Conservation (phyloP, 2,797 vertebrate genomes). For the Paratrypauchen microcephalus region DNA sequence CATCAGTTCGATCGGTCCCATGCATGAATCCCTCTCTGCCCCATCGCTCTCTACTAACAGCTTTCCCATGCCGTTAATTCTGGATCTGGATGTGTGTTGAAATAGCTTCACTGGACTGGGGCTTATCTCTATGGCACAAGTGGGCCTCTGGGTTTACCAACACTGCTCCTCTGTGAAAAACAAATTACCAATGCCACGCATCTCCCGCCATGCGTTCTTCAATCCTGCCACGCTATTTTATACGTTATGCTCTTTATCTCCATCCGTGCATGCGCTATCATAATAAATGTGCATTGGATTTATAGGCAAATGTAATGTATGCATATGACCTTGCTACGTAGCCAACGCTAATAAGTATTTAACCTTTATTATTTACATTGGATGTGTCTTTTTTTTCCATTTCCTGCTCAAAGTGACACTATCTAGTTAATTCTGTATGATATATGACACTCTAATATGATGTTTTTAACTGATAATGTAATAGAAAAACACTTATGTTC, state of each 20-base stretch:
- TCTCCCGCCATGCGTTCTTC: constrained; percentile 43
- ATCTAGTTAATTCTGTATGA: background rate
- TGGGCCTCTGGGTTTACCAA: constrained; percentile 59
- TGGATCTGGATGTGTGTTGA: constrained; percentile 42
- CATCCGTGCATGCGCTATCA: constrained; percentile 40
- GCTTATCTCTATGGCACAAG: constrained; percentile 62
- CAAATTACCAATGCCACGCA: constrained; percentile 54
- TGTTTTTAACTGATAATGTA: background rate
- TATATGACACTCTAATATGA: background rate
- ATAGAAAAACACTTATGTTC: no score
- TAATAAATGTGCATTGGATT: constrained; percentile 39
- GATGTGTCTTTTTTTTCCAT: no score
- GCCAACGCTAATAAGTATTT: background rate
- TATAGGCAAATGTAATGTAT: constrained; percentile 8
- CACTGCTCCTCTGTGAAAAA: constrained; percentile 63
- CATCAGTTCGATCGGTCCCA: constrained; percentile 40
- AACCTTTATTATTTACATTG: background rate
- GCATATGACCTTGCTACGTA: constrained; percentile 28
- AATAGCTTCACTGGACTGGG: constrained; percentile 42
- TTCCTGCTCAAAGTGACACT: no score
- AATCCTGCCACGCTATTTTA: constrained; percentile 42
- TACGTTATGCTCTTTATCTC: constrained; percentile 30
- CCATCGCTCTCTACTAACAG: constrained; percentile 69
- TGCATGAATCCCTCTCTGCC: constrained; percentile 39
- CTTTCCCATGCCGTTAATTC: constrained; percentile 66